Evolutionary conservation across 2,888 invertebrate species (phyloP), one percentile per base, ranked within the genome.

Genomic region (Coenonympha arcania): DNA sequence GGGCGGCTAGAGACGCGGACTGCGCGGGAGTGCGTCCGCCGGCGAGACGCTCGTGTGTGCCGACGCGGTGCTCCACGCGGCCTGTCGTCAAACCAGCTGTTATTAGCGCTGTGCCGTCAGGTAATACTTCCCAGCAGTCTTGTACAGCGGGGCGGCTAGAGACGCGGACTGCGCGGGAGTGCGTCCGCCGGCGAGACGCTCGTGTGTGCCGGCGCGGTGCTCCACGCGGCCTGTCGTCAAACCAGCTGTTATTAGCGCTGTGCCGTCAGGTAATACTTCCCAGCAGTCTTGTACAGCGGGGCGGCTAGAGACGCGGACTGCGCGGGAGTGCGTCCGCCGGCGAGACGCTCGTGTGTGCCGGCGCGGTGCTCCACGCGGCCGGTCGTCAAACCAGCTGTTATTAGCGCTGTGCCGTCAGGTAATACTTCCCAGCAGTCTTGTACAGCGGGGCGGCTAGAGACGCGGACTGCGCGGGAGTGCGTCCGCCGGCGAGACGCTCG

Each of bases 1-100:
- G 87, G 24, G 79, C 80, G 0, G 64, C 85, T 42, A 66, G 78
- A 0, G 85, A 84, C 53, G 26, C 66, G 0, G 89, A 88, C 57
- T 83, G 84, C 50, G 72, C 79, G 1, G 85, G 88, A 3, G 69
- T 79, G 48, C 78, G 89, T 1, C 79, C 87, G 0, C 64, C 82
- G 0, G 89, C 86, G 55, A 64, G 73, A 13, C 67, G 74, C 20
- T 58, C 79, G 16, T 80, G 86, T 46, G 80, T 85, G 2, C 82
- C 84, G 0, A 41, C 79, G 1, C 61, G 81, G 1, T 83, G 84
- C 55, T 73, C 80, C 18, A 73, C 75, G 1, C 68, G 62, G 16
- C 79, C 84, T 0, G 63, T 59, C 0, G 63, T 66, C 4, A 73
- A 71, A 44, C 73, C 82, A 1, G 64, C 71, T 20, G 58, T 73